A percentile compares a stretch with the other conserved stretches of the same genome.
Evolutionary conservation across 2,113 vertebrate genomes (phyloP).

Genomic region (Phycodurus eques): DNA sequence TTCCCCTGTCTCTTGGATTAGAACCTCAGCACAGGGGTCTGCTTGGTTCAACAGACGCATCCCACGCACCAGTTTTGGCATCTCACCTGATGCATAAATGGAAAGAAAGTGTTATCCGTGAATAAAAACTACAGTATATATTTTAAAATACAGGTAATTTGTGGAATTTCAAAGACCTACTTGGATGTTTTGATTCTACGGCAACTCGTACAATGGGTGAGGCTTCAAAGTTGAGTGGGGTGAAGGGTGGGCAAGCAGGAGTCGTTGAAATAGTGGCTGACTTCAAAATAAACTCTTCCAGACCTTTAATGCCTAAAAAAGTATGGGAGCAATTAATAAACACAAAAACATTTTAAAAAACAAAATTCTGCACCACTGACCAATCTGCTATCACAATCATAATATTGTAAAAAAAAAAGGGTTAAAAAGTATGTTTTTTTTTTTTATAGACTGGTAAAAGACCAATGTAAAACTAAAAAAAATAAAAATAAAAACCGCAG

Average conservation of each 20-base stretch:
- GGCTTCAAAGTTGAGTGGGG: constrained; percentile 89
- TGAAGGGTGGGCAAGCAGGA: constrained; percentile 86
- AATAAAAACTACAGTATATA: too few species aligned
- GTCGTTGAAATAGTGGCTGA: constrained; percentile 87
- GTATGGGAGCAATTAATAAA: not conserved
- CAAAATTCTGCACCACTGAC: not conserved
- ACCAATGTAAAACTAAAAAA: too few species aligned
- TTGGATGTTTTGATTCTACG: constrained; percentile 90
- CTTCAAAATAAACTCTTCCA: constrained; percentile 90
- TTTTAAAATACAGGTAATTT: not conserved
- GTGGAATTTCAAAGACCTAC: constrained; percentile 67
- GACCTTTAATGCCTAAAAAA: constrained; percentile 85
- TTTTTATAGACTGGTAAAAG: too few species aligned
- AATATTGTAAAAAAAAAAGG: not conserved
- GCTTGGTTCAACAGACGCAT: constrained; percentile 97
- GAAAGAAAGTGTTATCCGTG: not conserved
- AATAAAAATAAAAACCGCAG: too few species aligned
- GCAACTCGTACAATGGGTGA: constrained; percentile 92
- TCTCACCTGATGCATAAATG: constrained; percentile 78
- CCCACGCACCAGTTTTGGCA: constrained; percentile 90
- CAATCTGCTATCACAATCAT: not conserved
- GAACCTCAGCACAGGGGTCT: constrained; percentile 90
- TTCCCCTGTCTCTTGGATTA: constrained; percentile 96
- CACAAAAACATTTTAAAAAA: not conserved
- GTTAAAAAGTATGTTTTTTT: too few species aligned